Conservation (phyloP, 2,888 invertebrate genomes). For the Gandaritis pyraliata region DNA sequence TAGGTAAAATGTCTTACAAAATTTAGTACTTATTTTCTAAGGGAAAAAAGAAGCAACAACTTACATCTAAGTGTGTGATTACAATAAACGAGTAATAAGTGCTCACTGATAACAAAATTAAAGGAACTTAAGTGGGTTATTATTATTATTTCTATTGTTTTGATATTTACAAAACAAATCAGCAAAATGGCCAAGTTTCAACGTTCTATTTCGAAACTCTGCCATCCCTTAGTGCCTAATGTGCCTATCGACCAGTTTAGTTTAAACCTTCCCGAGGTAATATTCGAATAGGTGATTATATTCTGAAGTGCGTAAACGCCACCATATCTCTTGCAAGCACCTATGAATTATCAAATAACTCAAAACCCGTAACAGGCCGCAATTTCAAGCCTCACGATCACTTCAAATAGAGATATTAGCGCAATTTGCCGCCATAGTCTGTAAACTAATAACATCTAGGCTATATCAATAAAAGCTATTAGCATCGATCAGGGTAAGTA, state of each 20-base stretch:
- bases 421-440: constrained; percentile 61
- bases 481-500: constrained; percentile 78
- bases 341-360: constrained; percentile 71
- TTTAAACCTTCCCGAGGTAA: neutral
- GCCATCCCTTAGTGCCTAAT: constrained; percentile 3
- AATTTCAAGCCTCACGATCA: constrained; percentile 70
- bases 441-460: constrained; percentile 71
- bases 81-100: too few relatives aligned
- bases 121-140: too few relatives aligned
- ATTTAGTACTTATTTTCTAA: too few relatives aligned
- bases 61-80: too few relatives aligned
- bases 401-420: constrained; percentile 71
- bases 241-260: constrained; percentile 2
- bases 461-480: constrained; percentile 82
- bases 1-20: too few relatives aligned
- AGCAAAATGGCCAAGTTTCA: too few relatives aligned
- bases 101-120: too few relatives aligned
- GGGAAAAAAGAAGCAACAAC: too few relatives aligned
- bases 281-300: constrained; percentile 23
- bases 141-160: too few relatives aligned
- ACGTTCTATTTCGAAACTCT: neutral
- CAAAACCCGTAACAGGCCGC: constrained; percentile 65
- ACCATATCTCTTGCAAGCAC: constrained; percentile 35
- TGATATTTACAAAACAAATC: too few relatives aligned
- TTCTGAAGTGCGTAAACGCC: constrained; percentile 37